Percentiles rank a stretch among this genome's conserved stretches.
Evolutionary conservation across 2,888 invertebrate species (phyloP).

Genomic region (Ophioninae sp.): DNA sequence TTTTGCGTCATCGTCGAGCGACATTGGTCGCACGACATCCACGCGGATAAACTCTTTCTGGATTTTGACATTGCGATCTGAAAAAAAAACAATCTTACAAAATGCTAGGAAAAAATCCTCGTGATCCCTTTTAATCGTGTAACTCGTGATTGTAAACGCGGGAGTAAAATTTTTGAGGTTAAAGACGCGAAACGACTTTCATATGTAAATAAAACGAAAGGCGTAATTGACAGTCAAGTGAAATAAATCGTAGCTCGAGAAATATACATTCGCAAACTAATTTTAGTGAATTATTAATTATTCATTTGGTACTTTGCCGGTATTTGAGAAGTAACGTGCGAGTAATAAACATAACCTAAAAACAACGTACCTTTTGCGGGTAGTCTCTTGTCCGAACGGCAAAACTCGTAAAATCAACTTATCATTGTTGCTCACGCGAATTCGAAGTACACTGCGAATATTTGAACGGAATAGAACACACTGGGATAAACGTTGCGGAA

Average conservation of each 20-base stretch:
- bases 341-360: conserved; percentile 31
- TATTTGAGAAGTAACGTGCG: background rate
- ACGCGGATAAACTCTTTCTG: conserved; percentile 82
- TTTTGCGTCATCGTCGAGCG: conserved; percentile 83
- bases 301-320: background rate
- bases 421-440: background rate
- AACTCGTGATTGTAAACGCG: too few species aligned
- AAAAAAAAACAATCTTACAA: background rate
- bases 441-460: background rate
- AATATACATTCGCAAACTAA: background rate
- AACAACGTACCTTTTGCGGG: conserved; percentile 7
- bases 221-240: background rate
- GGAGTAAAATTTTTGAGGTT: background rate
- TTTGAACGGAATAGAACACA: background rate
- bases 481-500: background rate
- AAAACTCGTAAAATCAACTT: background rate
- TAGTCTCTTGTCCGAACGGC: background rate
- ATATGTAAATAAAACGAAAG: background rate
- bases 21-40: conserved; percentile 86
- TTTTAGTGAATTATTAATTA: background rate
- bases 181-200: background rate
- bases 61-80: conserved; percentile 78
- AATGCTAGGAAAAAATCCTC: background rate
- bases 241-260: background rate
- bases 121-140: too few species aligned